A percentile compares a stretch with the other conserved stretches of the same genome.
Evolutionary conservation across 2,888 invertebrate species (phyloP).

Genomic region (Orthosia incerta): DNA sequence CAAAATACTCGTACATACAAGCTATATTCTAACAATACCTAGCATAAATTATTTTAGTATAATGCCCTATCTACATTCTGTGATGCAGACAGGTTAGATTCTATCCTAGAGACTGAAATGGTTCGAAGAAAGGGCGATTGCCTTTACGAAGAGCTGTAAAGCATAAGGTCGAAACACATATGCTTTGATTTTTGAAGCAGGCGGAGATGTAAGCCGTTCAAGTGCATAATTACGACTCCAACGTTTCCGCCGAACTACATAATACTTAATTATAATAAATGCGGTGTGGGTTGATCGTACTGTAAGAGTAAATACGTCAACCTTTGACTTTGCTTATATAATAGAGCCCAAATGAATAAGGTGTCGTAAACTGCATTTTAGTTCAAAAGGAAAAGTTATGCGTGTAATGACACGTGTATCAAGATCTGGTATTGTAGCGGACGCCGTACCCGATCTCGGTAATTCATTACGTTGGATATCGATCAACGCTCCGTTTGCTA

Average conservation of each 20-base stretch:
- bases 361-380: slow-evolving; percentile 30
- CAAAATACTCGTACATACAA: too few species aligned
- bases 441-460: background rate
- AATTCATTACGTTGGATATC: background rate
- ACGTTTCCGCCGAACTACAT: slow-evolving; percentile 5
- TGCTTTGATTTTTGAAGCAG: background rate
- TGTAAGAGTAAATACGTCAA: slow-evolving; percentile 13
- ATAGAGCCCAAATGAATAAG: slow-evolving; percentile 35
- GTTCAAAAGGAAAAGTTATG: slow-evolving; percentile 45
- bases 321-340: slow-evolving; percentile 54
- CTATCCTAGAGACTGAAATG: background rate
- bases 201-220: background rate
- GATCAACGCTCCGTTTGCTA: background rate
- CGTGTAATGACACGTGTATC: slow-evolving; percentile 15
- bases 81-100: background rate
- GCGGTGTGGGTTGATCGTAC: background rate
- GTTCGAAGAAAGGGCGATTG: background rate
- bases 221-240: background rate
- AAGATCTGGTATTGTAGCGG: slow-evolving; percentile 5
- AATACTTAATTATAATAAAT: slow-evolving; percentile 15
- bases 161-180: background rate
- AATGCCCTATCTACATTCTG: background rate
- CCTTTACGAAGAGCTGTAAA: background rate
- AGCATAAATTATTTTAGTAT: background rate
- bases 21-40: too few species aligned